These are phyloP conservation scores for Malthinus flaveolus DNA, from an alignment of 2,888 invertebrate genomes.

Conservation along the genomic window DNA sequence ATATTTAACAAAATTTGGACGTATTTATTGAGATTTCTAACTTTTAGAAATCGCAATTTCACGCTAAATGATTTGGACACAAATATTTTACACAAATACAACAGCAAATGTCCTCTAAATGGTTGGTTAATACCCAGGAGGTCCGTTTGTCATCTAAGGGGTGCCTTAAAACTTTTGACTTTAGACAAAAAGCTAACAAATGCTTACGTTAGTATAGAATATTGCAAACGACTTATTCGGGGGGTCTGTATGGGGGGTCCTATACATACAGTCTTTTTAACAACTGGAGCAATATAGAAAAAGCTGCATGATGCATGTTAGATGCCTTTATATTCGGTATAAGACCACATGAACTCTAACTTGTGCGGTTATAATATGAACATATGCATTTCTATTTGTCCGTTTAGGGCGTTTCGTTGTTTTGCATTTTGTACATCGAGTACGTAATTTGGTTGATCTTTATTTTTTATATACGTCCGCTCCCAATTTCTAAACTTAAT, in stretches of 20 bases:
- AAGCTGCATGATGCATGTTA: constrained; percentile 13
- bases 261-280: constrained; percentile 7
- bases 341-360: constrained; percentile 25
- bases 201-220: constrained; percentile 26
- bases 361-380: constrained; percentile 26
- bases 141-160: constrained; percentile 38
- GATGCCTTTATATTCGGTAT: constrained; percentile 20
- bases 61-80: constrained; percentile 36
- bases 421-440: constrained; percentile 11
- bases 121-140: constrained; percentile 31
- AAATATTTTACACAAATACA: constrained; percentile 35
- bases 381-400: constrained; percentile 29
- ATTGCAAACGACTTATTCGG: constrained; percentile 35
- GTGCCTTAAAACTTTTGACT: constrained; percentile 30
- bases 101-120: constrained; percentile 29
- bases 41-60: constrained; percentile 25
- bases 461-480: neutral
- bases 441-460: constrained; percentile 11
- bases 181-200: constrained; percentile 36
- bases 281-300: constrained; percentile 23
- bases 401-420: constrained; percentile 10
- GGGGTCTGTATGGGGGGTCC: constrained; percentile 38
- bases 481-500: neutral
- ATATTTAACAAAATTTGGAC: neutral
- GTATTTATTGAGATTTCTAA: constrained; percentile 2